phyloP scores from a whole-genome alignment of 2,888 invertebrate genomes.

The Standfussiana lucernea region DNA sequence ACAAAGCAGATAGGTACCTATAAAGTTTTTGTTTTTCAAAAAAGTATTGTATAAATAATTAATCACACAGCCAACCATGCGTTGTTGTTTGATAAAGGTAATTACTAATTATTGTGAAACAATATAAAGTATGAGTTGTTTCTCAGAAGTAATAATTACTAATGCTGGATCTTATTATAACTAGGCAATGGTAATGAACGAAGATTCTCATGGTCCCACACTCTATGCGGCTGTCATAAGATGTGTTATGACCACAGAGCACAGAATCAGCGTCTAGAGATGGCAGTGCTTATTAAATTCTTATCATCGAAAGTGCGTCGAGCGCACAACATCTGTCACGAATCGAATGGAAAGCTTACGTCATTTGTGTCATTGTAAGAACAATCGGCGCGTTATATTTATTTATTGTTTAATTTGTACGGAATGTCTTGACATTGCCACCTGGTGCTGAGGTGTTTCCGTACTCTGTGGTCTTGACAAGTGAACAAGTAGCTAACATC shows the following conservation, averaged over 20 bases:
- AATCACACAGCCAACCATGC: not conserved
- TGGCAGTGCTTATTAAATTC: not conserved
- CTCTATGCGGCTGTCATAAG: constrained; percentile 19
- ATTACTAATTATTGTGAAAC: constrained; percentile 32
- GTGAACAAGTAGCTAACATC: not conserved
- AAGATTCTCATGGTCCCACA: constrained; percentile 12
- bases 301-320: not conserved
- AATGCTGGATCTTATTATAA: constrained; percentile 16
- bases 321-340: not conserved
- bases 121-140: constrained; percentile 8
- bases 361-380: not conserved
- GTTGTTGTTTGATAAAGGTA: not conserved
- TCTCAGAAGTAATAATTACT: constrained; percentile 26
- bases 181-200: constrained; percentile 30
- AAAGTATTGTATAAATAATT: not conserved
- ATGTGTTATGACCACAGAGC: constrained; percentile 4
- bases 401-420: not conserved
- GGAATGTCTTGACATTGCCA: not conserved
- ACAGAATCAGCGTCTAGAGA: not conserved
- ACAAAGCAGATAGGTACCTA: not conserved
- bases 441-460: fast-evolving
- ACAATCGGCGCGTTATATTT: not conserved
- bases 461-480: not conserved
- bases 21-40: not conserved
- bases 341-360: not conserved